Evolutionary conservation across 1,140 invertebrate genomes (phyloP).

Genomic region (Ceratina calcarata): DNA sequence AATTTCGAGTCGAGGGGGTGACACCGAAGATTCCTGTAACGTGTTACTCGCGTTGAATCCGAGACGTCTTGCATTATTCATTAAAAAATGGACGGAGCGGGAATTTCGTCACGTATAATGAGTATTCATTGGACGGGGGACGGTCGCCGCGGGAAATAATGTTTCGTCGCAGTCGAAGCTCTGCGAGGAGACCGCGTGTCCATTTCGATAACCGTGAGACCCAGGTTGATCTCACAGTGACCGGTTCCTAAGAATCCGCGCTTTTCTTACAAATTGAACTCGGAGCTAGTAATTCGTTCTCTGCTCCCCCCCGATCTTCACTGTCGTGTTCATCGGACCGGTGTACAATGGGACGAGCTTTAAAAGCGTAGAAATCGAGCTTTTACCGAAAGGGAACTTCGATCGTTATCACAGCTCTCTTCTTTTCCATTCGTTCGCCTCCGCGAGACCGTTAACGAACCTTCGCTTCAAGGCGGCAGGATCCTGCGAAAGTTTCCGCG

Average conservation of each 20-base stretch:
- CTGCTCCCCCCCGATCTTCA: not conserved
- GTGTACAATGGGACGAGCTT: conserved; percentile 48
- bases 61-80: conserved; percentile 13
- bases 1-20: not conserved
- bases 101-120: not conserved
- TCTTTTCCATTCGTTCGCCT: conserved; percentile 27
- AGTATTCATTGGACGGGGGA: not conserved
- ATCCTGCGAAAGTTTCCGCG: conserved; percentile 26
- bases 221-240: conserved; percentile 50
- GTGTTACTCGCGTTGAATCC: not conserved
- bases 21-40: not conserved
- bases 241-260: conserved; percentile 39
- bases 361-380: conserved; percentile 5
- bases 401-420: conserved; percentile 48
- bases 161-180: not conserved
- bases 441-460: conserved; percentile 53
- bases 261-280: conserved; percentile 53
- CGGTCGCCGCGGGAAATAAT: conserved; percentile 7
- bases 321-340: not conserved
- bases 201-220: conserved; percentile 16
- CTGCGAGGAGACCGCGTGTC: not conserved
- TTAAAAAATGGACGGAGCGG: conserved; percentile 21
- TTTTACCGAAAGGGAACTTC: conserved; percentile 13
- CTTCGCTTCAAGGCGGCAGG: not conserved
- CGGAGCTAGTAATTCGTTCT: conserved; percentile 49